Percentiles rank a stretch among this genome's conserved stretches.
phyloP scores from a whole-genome alignment of 2,797 vertebrate genomes.

The Phyllotis vaccarum region DNA sequence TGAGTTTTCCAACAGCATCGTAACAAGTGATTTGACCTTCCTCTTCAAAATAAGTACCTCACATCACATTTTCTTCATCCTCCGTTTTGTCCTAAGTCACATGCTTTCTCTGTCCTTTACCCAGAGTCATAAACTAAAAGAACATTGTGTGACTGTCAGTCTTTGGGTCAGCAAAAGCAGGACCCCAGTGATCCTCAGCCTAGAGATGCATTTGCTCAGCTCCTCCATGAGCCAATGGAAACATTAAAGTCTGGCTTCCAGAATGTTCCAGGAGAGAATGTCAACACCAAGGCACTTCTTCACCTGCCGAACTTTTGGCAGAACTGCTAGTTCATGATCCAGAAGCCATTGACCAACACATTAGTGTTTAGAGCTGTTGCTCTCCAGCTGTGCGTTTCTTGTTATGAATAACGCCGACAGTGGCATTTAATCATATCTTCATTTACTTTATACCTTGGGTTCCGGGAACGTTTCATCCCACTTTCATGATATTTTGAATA shows the following conservation, averaged over 20 bases:
- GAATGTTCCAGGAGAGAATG: constrained; percentile 71
- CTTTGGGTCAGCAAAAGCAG: constrained; percentile 9
- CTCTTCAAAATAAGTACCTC: constrained; percentile 34
- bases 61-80: background rate
- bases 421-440: constrained; percentile 82
- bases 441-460: constrained; percentile 74
- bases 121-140: constrained; percentile 42
- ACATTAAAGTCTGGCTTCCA: constrained; percentile 72
- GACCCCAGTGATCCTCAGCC: background rate
- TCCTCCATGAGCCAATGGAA: constrained; percentile 64
- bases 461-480: constrained; percentile 64
- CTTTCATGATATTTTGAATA: constrained; percentile 65
- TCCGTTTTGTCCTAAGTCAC: constrained; percentile 46
- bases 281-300: constrained; percentile 71
- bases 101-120: constrained; percentile 34
- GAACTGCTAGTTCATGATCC: constrained; percentile 51
- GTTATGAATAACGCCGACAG: constrained; percentile 72
- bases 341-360: constrained; percentile 72
- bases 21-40: background rate
- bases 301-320: constrained; percentile 74
- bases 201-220: constrained; percentile 61
- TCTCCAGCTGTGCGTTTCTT: constrained; percentile 71
- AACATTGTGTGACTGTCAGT: constrained; percentile 21
- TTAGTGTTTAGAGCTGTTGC: constrained; percentile 75
- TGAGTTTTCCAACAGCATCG: background rate